Evolutionary conservation across 2,797 vertebrate species (phyloP), one percentile per base, ranked within the genome.

Genomic region (Gila robusta): DNA sequence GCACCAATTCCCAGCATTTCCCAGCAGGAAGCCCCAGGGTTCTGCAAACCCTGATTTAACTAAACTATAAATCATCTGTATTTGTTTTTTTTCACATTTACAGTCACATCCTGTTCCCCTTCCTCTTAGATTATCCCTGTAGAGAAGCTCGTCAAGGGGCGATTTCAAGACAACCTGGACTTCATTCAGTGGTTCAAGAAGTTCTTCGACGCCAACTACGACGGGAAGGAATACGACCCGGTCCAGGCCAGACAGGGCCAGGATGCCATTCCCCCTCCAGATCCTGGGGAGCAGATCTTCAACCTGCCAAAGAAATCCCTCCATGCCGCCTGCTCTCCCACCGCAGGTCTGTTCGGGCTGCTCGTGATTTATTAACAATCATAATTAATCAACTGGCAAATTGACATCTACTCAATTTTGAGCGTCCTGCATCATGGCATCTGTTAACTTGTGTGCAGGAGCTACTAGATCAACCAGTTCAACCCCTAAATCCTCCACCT

Each of bases 151-250:
- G 98, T 99, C 74, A 99, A 99, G 94, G 98, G 98, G 71, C 97
- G 98, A 89, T 99, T 99, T 96, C 98, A 99, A 89, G 98, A 99
- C 95, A 99, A 99, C 95, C 95, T 99, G 88, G 98, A 99, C 93
- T 99, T 99, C 94, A 98, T 99, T 92, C 98, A 99, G 66, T 99
- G 98, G 98, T 99, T 99, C 94, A 99, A 99, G 94, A 99, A 98
- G 92, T 99, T 99, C 94, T 99, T 98, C 86, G 98, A 99, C 52
- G 98, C 98, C 70, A 99, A 99, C 93, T 99, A 99, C 2, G 98
- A 99, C 3, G 98, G 98, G 44, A 99, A 99, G 93, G 98, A 99
- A n/a, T 99, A 99, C 35, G 97, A 99, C 90, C 98, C 98, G 0
- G 94, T 99, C 44, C 96, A 97, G 93, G 98, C 98, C 73, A 96